Conservation (phyloP, 2,888 invertebrate species). For the Agrochola macilenta region DNA sequence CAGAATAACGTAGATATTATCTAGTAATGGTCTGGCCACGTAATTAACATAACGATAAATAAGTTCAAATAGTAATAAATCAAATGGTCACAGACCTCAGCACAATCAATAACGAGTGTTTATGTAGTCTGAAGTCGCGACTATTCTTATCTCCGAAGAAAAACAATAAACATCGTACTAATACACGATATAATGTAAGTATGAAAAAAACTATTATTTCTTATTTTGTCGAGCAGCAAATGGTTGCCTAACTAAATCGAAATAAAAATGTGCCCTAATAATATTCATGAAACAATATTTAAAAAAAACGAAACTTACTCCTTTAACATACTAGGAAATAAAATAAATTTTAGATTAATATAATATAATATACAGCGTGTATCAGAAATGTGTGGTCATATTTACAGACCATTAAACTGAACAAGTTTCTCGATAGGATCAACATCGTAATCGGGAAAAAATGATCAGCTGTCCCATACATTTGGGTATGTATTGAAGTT, state of each 20-base stretch:
- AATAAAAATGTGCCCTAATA: not conserved
- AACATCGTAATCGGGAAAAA: not conserved
- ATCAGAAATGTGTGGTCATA: not conserved
- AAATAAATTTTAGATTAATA: too few species aligned
- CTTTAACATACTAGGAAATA: not conserved
- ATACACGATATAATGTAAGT: constrained; percentile 15
- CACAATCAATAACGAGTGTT: constrained; percentile 59
- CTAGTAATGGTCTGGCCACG: constrained; percentile 10
- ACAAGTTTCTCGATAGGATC: not conserved
- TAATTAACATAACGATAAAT: constrained; percentile 42
- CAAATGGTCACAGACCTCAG: constrained; percentile 65
- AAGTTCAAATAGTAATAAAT: constrained; percentile 53
- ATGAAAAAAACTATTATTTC: constrained; percentile 20
- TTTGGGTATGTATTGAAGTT: not conserved
- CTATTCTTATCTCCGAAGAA: constrained; percentile 59
- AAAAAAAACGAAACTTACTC: too few species aligned
- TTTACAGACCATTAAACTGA: not conserved
- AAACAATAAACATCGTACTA: constrained; percentile 50
- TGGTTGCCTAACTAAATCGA: not conserved
- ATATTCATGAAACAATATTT: not conserved
- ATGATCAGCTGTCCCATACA: not conserved
- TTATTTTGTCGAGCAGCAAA: not conserved
- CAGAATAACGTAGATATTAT: constrained; percentile 6
- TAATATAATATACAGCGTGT: not conserved
- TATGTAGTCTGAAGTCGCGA: constrained; percentile 53